Percentiles rank a stretch among this genome's conserved stretches.
These are phyloP conservation scores for Atta colombica DNA, from an alignment of 1,140 invertebrate genomes.

Conservation along the genomic window DNA sequence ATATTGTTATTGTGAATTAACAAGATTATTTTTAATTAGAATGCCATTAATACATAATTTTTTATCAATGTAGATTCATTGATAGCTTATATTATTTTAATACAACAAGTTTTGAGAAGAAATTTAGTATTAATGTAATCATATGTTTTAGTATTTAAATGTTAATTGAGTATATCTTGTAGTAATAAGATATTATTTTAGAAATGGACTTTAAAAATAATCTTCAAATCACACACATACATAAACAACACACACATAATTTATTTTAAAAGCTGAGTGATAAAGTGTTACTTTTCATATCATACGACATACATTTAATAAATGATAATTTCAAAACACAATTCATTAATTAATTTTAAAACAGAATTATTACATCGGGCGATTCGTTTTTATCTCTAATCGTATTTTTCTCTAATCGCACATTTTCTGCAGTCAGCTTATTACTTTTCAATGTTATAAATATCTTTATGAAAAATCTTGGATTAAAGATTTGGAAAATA, in stretches of 20 bases:
- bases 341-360: not conserved
- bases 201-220: not conserved
- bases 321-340: not conserved
- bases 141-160: slow-evolving; percentile 1
- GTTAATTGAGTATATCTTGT: not conserved
- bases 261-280: not conserved
- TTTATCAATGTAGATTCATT: not conserved
- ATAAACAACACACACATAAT: not conserved
- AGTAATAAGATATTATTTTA: slow-evolving; percentile 6
- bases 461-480: not conserved
- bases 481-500: not conserved
- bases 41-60: not conserved
- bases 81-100: not conserved
- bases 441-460: not conserved
- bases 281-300: not conserved
- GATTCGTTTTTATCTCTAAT: not conserved
- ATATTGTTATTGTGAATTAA: too few relatives aligned
- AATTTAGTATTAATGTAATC: not conserved
- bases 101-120: not conserved
- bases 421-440: not conserved
- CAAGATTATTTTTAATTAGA: too few relatives aligned
- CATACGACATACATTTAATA: not conserved
- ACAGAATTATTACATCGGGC: not conserved
- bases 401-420: not conserved
- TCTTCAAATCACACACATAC: not conserved